phyloP scores from a whole-genome alignment of 2,113 vertebrate genomes.

The Maccullochella peelii region DNA sequence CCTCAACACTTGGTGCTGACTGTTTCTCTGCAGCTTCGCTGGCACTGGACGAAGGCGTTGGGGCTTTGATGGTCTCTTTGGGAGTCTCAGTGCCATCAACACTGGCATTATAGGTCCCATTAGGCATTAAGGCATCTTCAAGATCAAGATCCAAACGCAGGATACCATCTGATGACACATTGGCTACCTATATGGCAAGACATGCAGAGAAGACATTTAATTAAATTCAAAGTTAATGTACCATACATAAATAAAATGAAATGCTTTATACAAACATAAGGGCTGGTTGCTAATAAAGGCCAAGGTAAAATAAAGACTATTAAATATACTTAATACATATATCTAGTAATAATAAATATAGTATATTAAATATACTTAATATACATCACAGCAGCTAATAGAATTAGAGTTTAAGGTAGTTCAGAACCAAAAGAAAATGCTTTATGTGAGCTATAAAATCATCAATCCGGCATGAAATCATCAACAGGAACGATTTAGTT shows the following conservation, averaged over 20 bases:
- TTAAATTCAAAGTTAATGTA: not conserved
- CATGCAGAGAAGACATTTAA: not conserved
- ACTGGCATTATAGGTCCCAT: slow-evolving; percentile 64
- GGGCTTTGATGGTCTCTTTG: slow-evolving; percentile 65
- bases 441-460: not conserved
- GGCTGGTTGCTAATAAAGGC: not conserved
- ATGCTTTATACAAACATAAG: not conserved
- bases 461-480: not conserved
- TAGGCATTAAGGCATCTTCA: slow-evolving; percentile 81
- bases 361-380: not conserved
- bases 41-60: slow-evolving; percentile 69
- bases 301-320: not conserved
- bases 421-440: not conserved
- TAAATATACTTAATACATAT: not conserved
- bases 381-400: too few relatives aligned
- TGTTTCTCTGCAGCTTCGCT: slow-evolving; percentile 48
- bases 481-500: not conserved
- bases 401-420: not conserved
- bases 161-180: slow-evolving; percentile 88
- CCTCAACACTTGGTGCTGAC: slow-evolving; percentile 11
- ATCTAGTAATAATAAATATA: not conserved
- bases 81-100: slow-evolving; percentile 50
- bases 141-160: slow-evolving; percentile 89
- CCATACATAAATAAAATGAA: not conserved
- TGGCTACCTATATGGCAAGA: slow-evolving; percentile 85